Percentiles rank a stretch among this genome's conserved stretches.
Evolutionary conservation across 2,888 invertebrate species (phyloP).

Genomic region (Pollenia griseotomentosa): DNA sequence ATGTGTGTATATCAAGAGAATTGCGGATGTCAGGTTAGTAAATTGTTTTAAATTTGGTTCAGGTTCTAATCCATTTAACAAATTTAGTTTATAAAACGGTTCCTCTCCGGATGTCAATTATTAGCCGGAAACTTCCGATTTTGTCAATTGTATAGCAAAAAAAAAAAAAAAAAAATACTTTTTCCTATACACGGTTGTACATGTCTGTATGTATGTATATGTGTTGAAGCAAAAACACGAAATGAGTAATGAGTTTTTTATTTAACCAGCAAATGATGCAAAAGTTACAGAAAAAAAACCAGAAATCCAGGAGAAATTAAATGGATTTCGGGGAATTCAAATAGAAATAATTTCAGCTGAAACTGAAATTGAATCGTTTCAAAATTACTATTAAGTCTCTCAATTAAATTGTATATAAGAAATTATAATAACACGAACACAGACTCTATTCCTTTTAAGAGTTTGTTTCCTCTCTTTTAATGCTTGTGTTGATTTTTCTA

Average conservation of each 20-base stretch:
- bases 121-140: constrained; percentile 80
- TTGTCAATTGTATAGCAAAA: constrained; percentile 37
- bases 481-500: neutral
- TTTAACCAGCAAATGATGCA: neutral
- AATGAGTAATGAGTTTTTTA: constrained; percentile 48
- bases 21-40: constrained; percentile 46
- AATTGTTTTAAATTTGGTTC: constrained; percentile 73
- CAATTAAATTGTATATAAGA: constrained; percentile 28
- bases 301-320: neutral
- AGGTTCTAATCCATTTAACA: constrained; percentile 76
- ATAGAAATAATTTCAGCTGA: no score
- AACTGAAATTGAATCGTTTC: no score
- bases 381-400: constrained; percentile 14
- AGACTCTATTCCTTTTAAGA: neutral
- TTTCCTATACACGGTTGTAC: neutral
- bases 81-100: constrained; percentile 79
- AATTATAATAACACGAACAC: neutral
- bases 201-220: neutral
- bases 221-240: neutral
- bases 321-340: neutral
- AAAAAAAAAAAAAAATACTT: constrained; percentile 30
- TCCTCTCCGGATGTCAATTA: constrained; percentile 82
- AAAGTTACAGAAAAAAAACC: neutral
- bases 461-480: neutral
- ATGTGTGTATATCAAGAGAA: constrained; percentile 22